Conservation (phyloP, 2,113 vertebrate species). For the Ancistrus triradiatus region DNA sequence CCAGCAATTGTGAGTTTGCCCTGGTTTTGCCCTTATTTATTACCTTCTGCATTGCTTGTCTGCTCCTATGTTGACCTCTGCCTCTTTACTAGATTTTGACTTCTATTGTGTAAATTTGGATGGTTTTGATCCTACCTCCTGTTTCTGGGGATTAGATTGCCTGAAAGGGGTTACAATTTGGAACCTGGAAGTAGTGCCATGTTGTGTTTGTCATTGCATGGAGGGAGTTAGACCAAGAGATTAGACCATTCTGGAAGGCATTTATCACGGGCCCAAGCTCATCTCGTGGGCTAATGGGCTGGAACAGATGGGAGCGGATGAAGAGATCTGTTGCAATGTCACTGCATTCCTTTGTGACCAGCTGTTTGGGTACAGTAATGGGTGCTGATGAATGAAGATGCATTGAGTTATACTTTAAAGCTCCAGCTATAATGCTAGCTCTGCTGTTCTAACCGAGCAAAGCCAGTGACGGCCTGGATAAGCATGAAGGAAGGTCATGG, state of each 20-base stretch:
- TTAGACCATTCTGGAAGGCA: conserved; percentile 42
- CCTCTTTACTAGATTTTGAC: too few relatives aligned
- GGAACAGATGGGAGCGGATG: conserved; percentile 49
- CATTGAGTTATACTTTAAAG: conserved; percentile 21
- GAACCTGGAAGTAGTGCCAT: conserved; percentile 18
- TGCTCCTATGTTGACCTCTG: too few relatives aligned
- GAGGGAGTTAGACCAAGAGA: conserved; percentile 16
- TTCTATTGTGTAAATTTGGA: too few relatives aligned
- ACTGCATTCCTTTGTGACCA: conserved; percentile 41
- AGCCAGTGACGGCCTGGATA: neutral
- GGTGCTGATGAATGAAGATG: conserved; percentile 43
- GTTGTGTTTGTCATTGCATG: conserved; percentile 34
- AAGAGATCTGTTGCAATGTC: conserved; percentile 38
- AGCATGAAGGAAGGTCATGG: neutral
- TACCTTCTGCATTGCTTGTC: too few relatives aligned
- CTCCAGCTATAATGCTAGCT: conserved; percentile 1
- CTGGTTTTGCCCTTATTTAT: too few relatives aligned
- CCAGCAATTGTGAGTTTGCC: too few relatives aligned
- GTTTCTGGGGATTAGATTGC: too few relatives aligned
- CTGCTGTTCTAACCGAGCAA: neutral
- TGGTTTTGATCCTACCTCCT: too few relatives aligned
- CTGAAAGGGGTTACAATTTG: too few relatives aligned
- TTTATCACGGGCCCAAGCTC: conserved; percentile 33
- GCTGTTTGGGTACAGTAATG: conserved; percentile 40
- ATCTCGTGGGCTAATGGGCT: conserved; percentile 45